phyloP scores from a whole-genome alignment of 2,888 invertebrate species.

The Caenorhabditis macrosperma region DNA sequence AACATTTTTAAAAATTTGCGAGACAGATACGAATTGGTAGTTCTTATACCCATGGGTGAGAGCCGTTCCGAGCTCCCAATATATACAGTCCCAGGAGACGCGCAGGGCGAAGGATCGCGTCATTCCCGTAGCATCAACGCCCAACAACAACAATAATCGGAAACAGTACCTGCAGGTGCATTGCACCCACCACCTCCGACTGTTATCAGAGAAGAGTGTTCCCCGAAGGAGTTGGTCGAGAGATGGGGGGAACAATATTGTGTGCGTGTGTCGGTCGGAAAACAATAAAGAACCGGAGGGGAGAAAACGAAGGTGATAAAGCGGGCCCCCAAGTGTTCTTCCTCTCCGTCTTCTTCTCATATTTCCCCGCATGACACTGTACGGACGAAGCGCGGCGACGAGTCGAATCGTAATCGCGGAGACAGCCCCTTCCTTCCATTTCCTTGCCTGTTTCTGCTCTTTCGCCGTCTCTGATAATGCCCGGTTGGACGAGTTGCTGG shows the following conservation, averaged over 20 bases:
- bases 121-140: no score
- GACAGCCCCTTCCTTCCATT: neutral
- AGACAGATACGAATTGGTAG: no score
- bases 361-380: slow-evolving; percentile 33
- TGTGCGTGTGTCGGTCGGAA: neutral
- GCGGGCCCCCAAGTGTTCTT: slow-evolving; percentile 12
- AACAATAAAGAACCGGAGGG: slow-evolving; percentile 14
- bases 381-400: slow-evolving; percentile 10
- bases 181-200: no score
- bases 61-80: no score
- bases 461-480: slow-evolving; percentile 33
- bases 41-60: no score
- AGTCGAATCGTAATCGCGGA: slow-evolving; percentile 43
- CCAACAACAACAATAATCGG: no score
- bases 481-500: slow-evolving; percentile 47
- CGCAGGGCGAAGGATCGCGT: no score
- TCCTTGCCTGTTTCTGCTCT: slow-evolving; percentile 37
- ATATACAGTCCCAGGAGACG: no score
- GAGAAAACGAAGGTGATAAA: slow-evolving; percentile 33
- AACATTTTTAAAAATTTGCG: no score
- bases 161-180: no score
- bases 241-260: neutral
- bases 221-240: no score
- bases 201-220: no score
- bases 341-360: slow-evolving; percentile 13